Base-by-base conservation (phyloP, 2,888 invertebrate species). In the Agrotis puta region DNA sequence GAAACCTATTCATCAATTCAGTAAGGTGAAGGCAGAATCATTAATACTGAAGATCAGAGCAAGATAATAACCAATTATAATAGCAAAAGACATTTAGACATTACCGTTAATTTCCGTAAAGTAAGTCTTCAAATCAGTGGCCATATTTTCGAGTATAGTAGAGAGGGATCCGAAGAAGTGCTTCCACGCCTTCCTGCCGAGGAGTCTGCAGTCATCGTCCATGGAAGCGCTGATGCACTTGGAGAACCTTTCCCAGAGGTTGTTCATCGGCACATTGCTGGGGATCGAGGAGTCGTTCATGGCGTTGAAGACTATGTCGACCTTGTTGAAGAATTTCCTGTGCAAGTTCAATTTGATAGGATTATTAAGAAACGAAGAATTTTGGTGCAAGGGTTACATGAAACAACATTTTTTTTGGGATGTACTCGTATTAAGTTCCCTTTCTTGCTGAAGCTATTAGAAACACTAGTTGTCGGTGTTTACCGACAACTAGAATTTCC, bases 51-150 rank as follows among this genome's bases (percentile, higher is more conserved):
- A 39, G 39, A 39, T 11, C 1, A 33, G 33, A 33, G 33, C 33
- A 33, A 27, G 9, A 33, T 33, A 33, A 33, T 33, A 33, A 33
- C 9, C 9, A 33, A 39, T 2, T 11, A 11, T 39, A 54, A 43
- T 11, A 5, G 2, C 18, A 16, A 22, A 4, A 0, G 0, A 16
- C 45, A 33, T 7, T 43, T 1, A 16, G 11, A 33, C 18, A 18
- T 89, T 83, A 95, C 96, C 95, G 85, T 93, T 93, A 47, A 90
- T 85, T 74, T 96, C 96, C 14, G 70, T 89, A 58, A 96, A 93
- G 80, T 96, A 96, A 0, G 87, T 92, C 20, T 90, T 67, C 16
- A 96, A 79, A 79, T 95, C 95, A 0, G 70, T 77, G 0, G 92
- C 91, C 3, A 93, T 77, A 53, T 92, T 91, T 33, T 89, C 88